Evolutionary conservation across 2,797 vertebrate species (phyloP).

Genomic region (Pteropus rufus): DNA sequence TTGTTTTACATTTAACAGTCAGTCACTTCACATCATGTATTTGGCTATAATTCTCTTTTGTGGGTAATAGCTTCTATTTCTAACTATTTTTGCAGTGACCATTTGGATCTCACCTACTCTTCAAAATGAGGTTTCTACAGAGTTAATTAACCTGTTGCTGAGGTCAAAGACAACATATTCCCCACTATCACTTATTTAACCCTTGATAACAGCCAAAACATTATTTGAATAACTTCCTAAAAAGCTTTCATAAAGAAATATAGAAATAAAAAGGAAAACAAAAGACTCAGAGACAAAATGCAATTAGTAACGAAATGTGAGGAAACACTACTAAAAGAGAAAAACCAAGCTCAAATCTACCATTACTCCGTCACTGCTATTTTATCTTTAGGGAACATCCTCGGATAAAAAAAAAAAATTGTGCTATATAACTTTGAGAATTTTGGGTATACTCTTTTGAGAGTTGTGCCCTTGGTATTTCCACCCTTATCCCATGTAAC

Average conservation of each 20-base stretch:
- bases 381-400: neutral
- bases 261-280: neutral
- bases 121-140: neutral
- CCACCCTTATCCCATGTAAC: slow-evolving; percentile 59
- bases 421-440: neutral
- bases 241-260: neutral
- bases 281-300: neutral
- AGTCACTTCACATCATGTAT: neutral
- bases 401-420: no score
- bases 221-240: neutral
- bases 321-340: neutral
- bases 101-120: neutral
- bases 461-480: neutral
- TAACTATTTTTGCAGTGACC: neutral
- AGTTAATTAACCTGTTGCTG: neutral
- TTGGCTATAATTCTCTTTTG: neutral
- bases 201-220: neutral
- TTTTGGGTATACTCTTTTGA: neutral
- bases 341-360: neutral
- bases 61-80: neutral
- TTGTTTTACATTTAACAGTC: neutral
- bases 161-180: neutral
- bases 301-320: neutral
- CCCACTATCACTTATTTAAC: neutral
- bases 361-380: neutral